Base-by-base conservation (phyloP, 2,113 vertebrate species). In the Brachionichthys hirsutus region DNA sequence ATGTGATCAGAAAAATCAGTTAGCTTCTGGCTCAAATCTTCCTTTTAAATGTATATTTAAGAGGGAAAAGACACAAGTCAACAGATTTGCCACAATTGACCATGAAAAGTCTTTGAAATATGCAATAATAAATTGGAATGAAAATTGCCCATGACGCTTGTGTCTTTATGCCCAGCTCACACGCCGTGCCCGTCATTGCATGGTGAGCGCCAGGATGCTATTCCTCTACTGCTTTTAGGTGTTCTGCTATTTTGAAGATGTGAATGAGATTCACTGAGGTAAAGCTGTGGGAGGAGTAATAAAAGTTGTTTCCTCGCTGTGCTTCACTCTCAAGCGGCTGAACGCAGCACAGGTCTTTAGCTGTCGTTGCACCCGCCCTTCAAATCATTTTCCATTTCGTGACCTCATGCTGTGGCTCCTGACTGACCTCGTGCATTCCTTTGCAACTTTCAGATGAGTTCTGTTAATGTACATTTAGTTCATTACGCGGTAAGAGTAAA, bases 321-420 rank as follows among this genome's bases (percentile, higher is more conserved):
- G 43, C 35, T 49, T 35, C 22, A 67, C 24, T 40, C 40, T 41
- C 30, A 57, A 41, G 16, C 42, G 47, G 46, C 75, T 68, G 66
- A 77, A 63, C 20, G 70, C 57, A 65, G 75, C 64, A 56, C 46
- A 53, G 15, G 14, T 47, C 18, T 38, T 54, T 47, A 51, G 46
- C 62, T 59, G 48, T 47, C 55, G 60, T 49, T 48, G 66, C 74
- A 75, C 53, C 73, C 48, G 41, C 62, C 57, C 78, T 77, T 69
- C 51, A 74, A 73, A 7, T 54, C 78, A 73, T 81, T 82, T 73
- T 82, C 74, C 82, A 87, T 85, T 72, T 72, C 76, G 85, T 83
- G 67, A 70, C 66, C 46, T 84, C 77, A 77, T 36, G 59, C 80
- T 60, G 46, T 75, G 64, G 60, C 38, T 63, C n/a, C 34, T 34